Percentiles rank a stretch among this genome's conserved stretches.
phyloP scores from a whole-genome alignment of 23 tunicate species.

The Ascidia mentula region DNA sequence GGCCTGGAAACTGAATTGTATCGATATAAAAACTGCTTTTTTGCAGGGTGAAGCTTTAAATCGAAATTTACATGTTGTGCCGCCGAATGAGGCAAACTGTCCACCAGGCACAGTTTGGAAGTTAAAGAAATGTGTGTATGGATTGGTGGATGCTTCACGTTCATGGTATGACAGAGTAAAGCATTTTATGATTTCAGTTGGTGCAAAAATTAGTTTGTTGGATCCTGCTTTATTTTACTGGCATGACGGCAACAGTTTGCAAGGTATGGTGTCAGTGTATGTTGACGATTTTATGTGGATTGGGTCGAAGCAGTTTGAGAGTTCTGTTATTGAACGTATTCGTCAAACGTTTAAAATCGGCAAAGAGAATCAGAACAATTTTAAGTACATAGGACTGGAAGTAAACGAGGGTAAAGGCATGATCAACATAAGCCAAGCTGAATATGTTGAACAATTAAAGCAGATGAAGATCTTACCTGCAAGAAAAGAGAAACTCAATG shows the following conservation, averaged over 20 bases:
- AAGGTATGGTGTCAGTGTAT: constrained; percentile 14
- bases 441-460: not conserved
- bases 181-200: not conserved
- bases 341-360: constrained; percentile 2
- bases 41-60: not conserved
- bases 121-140: not conserved
- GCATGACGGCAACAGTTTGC: not conserved
- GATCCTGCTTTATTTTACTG: not conserved
- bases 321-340: not conserved
- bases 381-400: constrained; percentile 15
- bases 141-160: not conserved
- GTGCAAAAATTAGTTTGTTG: not conserved
- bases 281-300: constrained; percentile 29
- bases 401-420: not conserved
- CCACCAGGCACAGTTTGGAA: not conserved
- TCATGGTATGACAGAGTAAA: not conserved
- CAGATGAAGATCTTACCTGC: not conserved
- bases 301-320: constrained; percentile 2
- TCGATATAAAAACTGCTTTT: not conserved
- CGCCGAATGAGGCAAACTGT: not conserved
- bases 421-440: not conserved
- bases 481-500: not conserved
- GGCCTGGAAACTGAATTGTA: not conserved
- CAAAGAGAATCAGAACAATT: not conserved
- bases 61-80: not conserved